Conservation (phyloP, 1,140 invertebrate species). For the Drosophila nigromelanica region DNA sequence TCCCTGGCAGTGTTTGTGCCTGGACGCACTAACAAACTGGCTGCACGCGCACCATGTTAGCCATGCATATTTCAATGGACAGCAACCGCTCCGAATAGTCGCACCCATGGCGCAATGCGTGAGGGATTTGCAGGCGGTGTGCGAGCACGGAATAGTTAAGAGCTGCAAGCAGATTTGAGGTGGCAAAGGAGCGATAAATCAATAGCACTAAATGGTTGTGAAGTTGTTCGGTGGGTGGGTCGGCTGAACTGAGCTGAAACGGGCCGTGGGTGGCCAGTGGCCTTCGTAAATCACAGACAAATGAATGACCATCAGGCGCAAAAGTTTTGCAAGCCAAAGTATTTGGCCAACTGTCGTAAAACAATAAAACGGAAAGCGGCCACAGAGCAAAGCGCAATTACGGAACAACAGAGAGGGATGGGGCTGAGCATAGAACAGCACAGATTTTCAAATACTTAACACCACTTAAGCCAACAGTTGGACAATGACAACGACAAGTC, state of each 20-base stretch:
- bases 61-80: slow-evolving; percentile 67
- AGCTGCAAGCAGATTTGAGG: slow-evolving; percentile 60
- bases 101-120: slow-evolving; percentile 65
- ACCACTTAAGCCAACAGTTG: slow-evolving; percentile 74
- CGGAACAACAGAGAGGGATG: background rate
- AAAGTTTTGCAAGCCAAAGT: slow-evolving; percentile 73
- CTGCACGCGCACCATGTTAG: slow-evolving; percentile 48
- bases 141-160: slow-evolving; percentile 55
- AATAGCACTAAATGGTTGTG: slow-evolving; percentile 64
- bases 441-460: slow-evolving; percentile 81
- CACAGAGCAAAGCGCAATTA: slow-evolving; percentile 29
- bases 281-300: slow-evolving; percentile 76
- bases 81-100: slow-evolving; percentile 71
- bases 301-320: slow-evolving; percentile 76
- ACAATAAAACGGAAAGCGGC: slow-evolving; percentile 74
- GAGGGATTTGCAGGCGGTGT: slow-evolving; percentile 49
- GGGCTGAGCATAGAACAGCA: slow-evolving; percentile 27
- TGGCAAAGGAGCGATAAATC: slow-evolving; percentile 59
- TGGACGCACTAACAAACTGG: slow-evolving; percentile 67
- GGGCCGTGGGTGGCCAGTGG: background rate
- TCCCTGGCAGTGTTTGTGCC: slow-evolving; percentile 78
- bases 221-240: slow-evolving; percentile 30
- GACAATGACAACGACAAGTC: slow-evolving; percentile 64
- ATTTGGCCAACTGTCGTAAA: slow-evolving; percentile 80
- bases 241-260: background rate